Evolutionary conservation across 1,140 invertebrate genomes (phyloP), one percentile per base, ranked within the genome.

Genomic region (Ceratitis capitata): DNA sequence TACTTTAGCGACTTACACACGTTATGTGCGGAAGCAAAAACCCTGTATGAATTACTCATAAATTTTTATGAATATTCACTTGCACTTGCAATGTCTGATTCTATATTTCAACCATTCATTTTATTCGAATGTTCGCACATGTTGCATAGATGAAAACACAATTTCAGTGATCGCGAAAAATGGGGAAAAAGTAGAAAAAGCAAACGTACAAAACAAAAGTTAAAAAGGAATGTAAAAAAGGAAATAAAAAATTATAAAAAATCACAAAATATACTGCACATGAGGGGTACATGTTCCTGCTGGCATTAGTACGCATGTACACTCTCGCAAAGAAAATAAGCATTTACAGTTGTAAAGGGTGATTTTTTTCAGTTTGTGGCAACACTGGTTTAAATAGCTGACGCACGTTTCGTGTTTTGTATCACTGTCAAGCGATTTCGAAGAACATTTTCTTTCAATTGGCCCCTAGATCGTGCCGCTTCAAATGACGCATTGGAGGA

Each of bases 61-160:
- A 1, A 78, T 23, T 45, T 78, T 78, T 78, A 45, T 78, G 69
- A 78, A 45, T 78, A 78, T 78, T 78, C 39, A 45, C 69, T 45
- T 78, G n/a, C 39, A 26, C 69, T 35, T n/a, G n/a, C n/a, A 78
- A 78, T 45, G 69, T 45, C 35, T 45, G 69, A 45, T 45, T 78
- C 39, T 78, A 45, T 47, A 78, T 45, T 2, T 35, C 69, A 78
- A 39, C n/a, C 69, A 78, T 45, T 78, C 39, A 45, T 78, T 78
- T 78, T 78, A 78, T 45, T 78, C 69, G 39, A 78, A 45, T 78
- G 39, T 78, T 78, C 23, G 69, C 69, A 78, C 69, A 78, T 78
- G 69, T 78, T 78, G 69, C 69, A 78, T 45, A 45, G 39, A 23
- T 45, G 69, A 78, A 78, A 78, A 39, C 39, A 45, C 69, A 78